phyloP scores from a whole-genome alignment of 2,888 invertebrate genomes.

The Leptarthrus brevirostris region DNA sequence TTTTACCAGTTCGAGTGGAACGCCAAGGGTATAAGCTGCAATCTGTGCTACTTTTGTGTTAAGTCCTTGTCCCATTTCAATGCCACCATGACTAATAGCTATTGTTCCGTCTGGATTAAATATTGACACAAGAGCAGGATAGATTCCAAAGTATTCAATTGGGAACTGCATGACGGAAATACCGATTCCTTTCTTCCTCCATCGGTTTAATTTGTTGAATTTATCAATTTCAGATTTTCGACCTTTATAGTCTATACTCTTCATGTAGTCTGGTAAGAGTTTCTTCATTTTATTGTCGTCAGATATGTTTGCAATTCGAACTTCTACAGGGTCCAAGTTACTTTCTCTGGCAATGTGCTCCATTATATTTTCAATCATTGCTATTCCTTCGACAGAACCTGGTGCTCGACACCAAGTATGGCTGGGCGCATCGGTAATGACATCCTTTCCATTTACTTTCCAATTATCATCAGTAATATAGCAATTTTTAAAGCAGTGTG shows the following conservation, averaged over 20 bases:
- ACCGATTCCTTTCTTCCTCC: slow-evolving; percentile 79
- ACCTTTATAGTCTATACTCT: slow-evolving; percentile 67
- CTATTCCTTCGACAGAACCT: slow-evolving; percentile 72
- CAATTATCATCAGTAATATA: slow-evolving; percentile 70
- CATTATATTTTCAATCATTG: slow-evolving; percentile 74
- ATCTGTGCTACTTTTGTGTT: slow-evolving; percentile 78
- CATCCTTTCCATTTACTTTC: slow-evolving; percentile 75
- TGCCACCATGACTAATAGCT: slow-evolving; percentile 73
- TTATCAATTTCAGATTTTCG: slow-evolving; percentile 69
- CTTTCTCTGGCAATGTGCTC: slow-evolving; percentile 72
- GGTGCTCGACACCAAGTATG: slow-evolving; percentile 55
- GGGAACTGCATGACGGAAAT: slow-evolving; percentile 75
- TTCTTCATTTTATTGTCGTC: slow-evolving; percentile 46
- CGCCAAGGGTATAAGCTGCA: slow-evolving; percentile 75
- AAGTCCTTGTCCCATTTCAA: slow-evolving; percentile 81
- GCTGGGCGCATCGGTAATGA: slow-evolving; percentile 66
- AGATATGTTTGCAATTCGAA: slow-evolving; percentile 70
- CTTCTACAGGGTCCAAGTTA: slow-evolving; percentile 71
- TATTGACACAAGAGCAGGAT: slow-evolving; percentile 72
- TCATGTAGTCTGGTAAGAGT: slow-evolving; percentile 49
- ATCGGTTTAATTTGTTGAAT: slow-evolving; percentile 76
- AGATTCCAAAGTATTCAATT: slow-evolving; percentile 67
- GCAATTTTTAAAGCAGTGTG: slow-evolving; percentile 68
- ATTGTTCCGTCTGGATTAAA: slow-evolving; percentile 77
- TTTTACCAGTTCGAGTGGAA: slow-evolving; percentile 73